Base-by-base conservation (phyloP, 2,797 vertebrate species). In the Acrocephalus scirpaceus region DNA sequence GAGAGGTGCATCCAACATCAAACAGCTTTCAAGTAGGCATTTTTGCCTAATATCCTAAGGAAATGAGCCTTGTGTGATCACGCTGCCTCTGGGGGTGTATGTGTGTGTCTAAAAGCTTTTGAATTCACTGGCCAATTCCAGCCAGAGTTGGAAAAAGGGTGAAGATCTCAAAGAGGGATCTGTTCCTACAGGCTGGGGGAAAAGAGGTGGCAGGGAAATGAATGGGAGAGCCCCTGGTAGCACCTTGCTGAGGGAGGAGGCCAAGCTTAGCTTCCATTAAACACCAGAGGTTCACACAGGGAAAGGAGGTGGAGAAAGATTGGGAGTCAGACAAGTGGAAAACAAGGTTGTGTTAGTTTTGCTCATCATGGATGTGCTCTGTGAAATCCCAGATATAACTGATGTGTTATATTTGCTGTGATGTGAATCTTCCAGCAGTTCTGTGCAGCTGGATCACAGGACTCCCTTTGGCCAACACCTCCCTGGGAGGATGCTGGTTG, bases 41-140 rank as follows among this genome's bases (percentile, higher is more conserved):
- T 94, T 96, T 96, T 96, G 90, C 95, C 90, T 96, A 94, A 95
- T 88, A 95, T 93, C 92, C 94, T 90, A 95, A 96, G 95, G 96
- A 97, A 97, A 96, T 90, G 92, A 96, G 90, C 0, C 93, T 82
- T 45, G 86, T 84, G 47, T 90, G 88, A 95, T 97, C 90, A 54
- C 70, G 3, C 56, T 66, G 88, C 95, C 95, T 77, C 92, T 81
- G 44, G 94, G 92, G 16, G 30, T 58, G 44, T 86, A 2, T 85
- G 96, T 92, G 94, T 94, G 93, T 84, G 93, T 95, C 83, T 93
- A 75, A 93, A 40, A 84, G 88, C 90, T 93, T 90, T 76, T 86
- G 83, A 62, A 56, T 95, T 94, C 7, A 5, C 83, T 81, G 86
- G 88, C 92, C 93, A 84, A 13, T 69, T 88, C 62, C 90, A 95